Base-by-base conservation (phyloP, 2,797 vertebrate genomes). In the Poecilia velifera region DNA sequence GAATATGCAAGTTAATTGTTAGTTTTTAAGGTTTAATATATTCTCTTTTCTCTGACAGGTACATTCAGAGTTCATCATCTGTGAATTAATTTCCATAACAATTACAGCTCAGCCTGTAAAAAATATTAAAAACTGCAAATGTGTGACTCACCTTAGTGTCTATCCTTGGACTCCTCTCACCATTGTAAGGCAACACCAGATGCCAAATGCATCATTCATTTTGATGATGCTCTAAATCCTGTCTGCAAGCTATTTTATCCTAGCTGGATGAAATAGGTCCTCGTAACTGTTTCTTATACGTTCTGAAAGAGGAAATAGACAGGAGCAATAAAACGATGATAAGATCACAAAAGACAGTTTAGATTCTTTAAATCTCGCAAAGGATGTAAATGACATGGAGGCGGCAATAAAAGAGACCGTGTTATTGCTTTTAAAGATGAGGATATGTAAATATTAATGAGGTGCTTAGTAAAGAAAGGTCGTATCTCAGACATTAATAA, bases 381-480 rank as follows among this genome's bases (percentile, higher is more conserved):
- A 78, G 78, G 78, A 45, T 79, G 82, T 87, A 78, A 91, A 76
- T 82, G 86, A 86, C 84, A 90, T 76, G 25, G 9, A 74, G 77
- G 64, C 16, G 70, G 81, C 87, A 73, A 85, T 76, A 36, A 78
- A 79, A 43, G 75, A 74, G 75, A 72, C 84, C 31, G 79, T 76
- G 55, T 87, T 89, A 89, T 89, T 86, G 85, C 80, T 84, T 91
- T 87, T 86, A 76, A 89, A 87, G 28, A 92, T 89, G 79, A 92
- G 78, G 71, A 72, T 66, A 79, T 82, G 85, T 84, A 87, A 93
- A 93, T 92, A 91, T 93, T 85, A 89, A 91, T 83, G 75, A 62
- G 78, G 70, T 57, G 83, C 77, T 75, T 20, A 73, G 28, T 70
- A 86, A 84, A 83, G 79, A 86, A 91, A 91, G 89, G 90, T 92